These are phyloP conservation scores for Nothoprocta perdicaria DNA, from an alignment of 2,113 vertebrate species.

Conservation along the genomic window DNA sequence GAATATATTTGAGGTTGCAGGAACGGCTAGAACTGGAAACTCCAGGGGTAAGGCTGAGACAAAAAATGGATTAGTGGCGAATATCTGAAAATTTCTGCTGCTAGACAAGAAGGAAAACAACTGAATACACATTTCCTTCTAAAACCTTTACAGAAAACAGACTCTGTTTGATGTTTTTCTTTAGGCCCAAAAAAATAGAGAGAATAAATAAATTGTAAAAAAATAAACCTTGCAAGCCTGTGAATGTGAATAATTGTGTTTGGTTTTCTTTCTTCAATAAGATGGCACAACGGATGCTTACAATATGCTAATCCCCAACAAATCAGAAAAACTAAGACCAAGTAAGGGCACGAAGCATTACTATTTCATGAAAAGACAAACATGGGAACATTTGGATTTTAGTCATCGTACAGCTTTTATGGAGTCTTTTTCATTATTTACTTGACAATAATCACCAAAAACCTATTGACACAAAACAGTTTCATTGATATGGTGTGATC, in stretches of 20 bases:
- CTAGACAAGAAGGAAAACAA: not conserved
- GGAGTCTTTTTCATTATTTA: not conserved
- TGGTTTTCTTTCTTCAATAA: conserved; percentile 3
- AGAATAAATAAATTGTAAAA: not conserved
- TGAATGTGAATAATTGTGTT: not conserved
- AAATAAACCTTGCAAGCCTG: not conserved
- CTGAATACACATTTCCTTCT: not conserved
- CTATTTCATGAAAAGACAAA: not conserved
- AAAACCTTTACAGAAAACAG: not conserved
- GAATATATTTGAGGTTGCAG: not conserved
- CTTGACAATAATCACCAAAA: not conserved
- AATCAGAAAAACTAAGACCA: not conserved
- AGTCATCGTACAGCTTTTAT: not conserved
- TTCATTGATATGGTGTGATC: not conserved
- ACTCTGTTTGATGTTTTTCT: not conserved
- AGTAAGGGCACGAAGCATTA: not conserved
- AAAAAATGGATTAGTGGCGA: not conserved
- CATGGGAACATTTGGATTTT: not conserved
- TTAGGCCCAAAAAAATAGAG: not conserved
- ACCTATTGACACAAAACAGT: not conserved
- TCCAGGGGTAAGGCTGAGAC: not conserved
- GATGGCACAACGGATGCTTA: not conserved
- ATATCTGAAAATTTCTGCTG: conserved; percentile 3
- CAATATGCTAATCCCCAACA: not conserved
- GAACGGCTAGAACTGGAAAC: not conserved